Percentiles rank a stretch among this genome's conserved stretches.
Conservation (phyloP, 2,113 vertebrate genomes). For the Istiophorus platypterus region DNA sequence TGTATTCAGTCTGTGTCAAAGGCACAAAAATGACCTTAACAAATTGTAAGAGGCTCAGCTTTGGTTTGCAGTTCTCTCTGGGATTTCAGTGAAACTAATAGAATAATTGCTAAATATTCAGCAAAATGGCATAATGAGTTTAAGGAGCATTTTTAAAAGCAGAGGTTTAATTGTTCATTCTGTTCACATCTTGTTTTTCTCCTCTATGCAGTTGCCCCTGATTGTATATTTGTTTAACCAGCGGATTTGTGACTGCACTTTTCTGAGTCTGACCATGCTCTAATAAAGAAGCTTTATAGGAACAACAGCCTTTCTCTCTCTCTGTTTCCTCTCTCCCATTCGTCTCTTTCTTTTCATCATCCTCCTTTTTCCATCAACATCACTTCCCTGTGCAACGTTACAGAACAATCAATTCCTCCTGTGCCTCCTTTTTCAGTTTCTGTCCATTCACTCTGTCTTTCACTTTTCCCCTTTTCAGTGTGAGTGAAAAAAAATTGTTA, state of each 20-base stretch:
- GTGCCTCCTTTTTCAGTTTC: constrained; percentile 32
- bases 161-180: constrained; percentile 20
- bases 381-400: background rate
- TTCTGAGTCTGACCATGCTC: constrained; percentile 25
- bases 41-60: background rate
- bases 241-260: constrained; percentile 35
- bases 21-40: background rate
- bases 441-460: constrained; percentile 41
- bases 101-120: background rate
- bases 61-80: background rate
- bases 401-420: background rate
- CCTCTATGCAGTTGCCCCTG: background rate
- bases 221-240: constrained; percentile 16
- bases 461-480: constrained; percentile 27
- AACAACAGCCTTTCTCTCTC: constrained; percentile 1
- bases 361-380: constrained; percentile 19
- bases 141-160: background rate
- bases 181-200: constrained; percentile 25
- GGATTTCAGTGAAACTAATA: background rate
- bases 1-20: background rate
- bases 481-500: constrained; percentile 33
- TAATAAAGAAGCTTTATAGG: constrained; percentile 35
- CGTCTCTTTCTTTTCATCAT: constrained; percentile 20
- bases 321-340: background rate
- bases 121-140: background rate